Percentiles rank a stretch among this genome's conserved stretches.
Evolutionary conservation across 2,888 invertebrate genomes (phyloP).

Genomic region (Lasioglossum vierecki): DNA sequence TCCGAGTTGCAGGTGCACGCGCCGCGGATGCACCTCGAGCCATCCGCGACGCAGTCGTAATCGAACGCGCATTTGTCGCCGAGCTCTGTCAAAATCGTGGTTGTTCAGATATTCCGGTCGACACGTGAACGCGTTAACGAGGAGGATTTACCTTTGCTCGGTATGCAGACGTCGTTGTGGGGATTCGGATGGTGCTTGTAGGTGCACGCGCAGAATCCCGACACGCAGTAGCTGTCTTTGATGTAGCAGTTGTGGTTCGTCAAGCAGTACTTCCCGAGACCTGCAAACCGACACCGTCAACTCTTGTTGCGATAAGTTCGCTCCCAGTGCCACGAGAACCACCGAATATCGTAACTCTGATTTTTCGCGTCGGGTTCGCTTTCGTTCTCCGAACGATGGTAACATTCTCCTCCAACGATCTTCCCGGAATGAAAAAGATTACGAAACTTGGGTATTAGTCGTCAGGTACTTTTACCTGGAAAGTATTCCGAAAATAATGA

Average conservation of each 20-base stretch:
- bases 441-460: background rate
- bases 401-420: background rate
- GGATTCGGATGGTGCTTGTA: constrained; percentile 77
- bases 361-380: background rate
- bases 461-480: too few species aligned
- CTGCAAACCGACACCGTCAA: constrained; percentile 61
- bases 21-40: constrained; percentile 77
- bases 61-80: constrained; percentile 77
- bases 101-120: background rate
- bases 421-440: background rate
- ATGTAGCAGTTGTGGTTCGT: constrained; percentile 81
- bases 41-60: constrained; percentile 79
- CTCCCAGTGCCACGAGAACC: background rate
- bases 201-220: constrained; percentile 80
- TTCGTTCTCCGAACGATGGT: background rate
- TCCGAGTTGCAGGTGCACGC: constrained; percentile 80
- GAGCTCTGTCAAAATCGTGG: constrained; percentile 67
- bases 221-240: constrained; percentile 77
- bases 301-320: background rate
- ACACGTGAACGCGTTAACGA: background rate
- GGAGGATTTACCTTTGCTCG: constrained; percentile 72
- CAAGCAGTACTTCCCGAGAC: constrained; percentile 78
- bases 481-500: too few species aligned
- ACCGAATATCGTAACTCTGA: background rate
- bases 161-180: constrained; percentile 78